phyloP scores from a whole-genome alignment of 2,888 invertebrate genomes.

The Orthosia gracilis region DNA sequence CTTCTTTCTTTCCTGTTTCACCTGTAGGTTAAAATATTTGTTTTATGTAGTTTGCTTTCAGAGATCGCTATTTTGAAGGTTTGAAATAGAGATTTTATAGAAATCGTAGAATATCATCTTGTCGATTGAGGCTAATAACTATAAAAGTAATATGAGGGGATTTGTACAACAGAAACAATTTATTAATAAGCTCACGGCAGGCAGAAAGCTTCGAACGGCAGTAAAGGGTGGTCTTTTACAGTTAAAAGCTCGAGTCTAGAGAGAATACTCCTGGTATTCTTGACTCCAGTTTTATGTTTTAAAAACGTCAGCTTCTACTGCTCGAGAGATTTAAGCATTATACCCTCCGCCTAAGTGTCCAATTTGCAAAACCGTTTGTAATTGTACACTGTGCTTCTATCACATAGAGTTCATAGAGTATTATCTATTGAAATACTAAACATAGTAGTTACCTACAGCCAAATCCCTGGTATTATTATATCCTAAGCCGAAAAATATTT shows the following conservation, averaged over 20 bases:
- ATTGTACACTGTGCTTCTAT: constrained; percentile 53
- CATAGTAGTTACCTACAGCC: constrained; percentile 25
- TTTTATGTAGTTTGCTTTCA: background rate
- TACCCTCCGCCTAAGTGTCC: background rate
- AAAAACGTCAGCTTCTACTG: background rate
- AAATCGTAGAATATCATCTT: constrained; percentile 29
- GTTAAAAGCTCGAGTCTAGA: background rate
- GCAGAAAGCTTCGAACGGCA: constrained; percentile 3
- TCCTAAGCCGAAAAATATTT: constrained; percentile 41
- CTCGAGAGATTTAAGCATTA: background rate
- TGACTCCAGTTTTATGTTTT: background rate
- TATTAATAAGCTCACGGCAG: constrained; percentile 12
- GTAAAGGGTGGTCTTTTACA: background rate
- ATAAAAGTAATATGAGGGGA: background rate
- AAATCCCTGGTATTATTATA: constrained; percentile 25
- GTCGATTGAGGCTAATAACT: background rate
- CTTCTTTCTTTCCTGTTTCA: background rate
- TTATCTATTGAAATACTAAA: constrained; percentile 46
- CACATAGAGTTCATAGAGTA: constrained; percentile 26
- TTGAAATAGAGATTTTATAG: background rate
- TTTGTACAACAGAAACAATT: constrained; percentile 31
- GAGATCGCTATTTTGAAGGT: background rate
- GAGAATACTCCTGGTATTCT: no score
- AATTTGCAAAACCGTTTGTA: constrained; percentile 32
- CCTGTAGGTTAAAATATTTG: background rate